These are phyloP conservation scores for Pholis gunnellus DNA, from an alignment of 2,113 vertebrate species.

Conservation along the genomic window DNA sequence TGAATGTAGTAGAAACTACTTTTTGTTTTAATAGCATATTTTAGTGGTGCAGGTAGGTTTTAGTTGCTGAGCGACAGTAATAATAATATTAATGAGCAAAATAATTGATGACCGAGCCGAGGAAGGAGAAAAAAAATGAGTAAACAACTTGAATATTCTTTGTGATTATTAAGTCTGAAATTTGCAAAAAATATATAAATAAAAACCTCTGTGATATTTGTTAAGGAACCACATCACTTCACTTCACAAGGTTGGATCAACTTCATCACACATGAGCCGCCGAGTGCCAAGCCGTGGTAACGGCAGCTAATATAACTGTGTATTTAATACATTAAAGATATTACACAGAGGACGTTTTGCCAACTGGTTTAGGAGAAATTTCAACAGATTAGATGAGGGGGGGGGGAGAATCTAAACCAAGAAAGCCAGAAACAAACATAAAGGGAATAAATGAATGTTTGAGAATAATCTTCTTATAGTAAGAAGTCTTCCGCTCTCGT, in stretches of 20 bases:
- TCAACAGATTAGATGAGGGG: neutral
- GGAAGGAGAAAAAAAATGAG: too few species aligned
- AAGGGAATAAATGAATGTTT: neutral
- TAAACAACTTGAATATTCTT: too few species aligned
- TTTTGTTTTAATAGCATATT: neutral
- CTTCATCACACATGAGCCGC: too few species aligned
- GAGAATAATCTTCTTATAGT: neutral
- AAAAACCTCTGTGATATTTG: neutral
- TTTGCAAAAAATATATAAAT: too few species aligned
- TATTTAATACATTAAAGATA: neutral
- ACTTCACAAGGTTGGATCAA: neutral
- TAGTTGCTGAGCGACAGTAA: too few species aligned
- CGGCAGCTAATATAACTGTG: neutral
- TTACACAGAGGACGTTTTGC: neutral
- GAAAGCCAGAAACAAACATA: neutral
- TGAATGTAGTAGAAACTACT: neutral
- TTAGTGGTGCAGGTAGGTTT: neutral
- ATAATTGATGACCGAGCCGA: too few species aligned
- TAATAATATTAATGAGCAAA: too few species aligned
- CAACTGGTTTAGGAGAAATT: neutral
- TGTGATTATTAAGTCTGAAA: too few species aligned
- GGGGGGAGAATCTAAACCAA: neutral
- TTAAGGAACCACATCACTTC: neutral
- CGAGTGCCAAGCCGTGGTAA: neutral
- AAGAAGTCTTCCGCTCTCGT: neutral